phyloP scores from a whole-genome alignment of 2,113 vertebrate species.

The Microcebus murinus region DNA sequence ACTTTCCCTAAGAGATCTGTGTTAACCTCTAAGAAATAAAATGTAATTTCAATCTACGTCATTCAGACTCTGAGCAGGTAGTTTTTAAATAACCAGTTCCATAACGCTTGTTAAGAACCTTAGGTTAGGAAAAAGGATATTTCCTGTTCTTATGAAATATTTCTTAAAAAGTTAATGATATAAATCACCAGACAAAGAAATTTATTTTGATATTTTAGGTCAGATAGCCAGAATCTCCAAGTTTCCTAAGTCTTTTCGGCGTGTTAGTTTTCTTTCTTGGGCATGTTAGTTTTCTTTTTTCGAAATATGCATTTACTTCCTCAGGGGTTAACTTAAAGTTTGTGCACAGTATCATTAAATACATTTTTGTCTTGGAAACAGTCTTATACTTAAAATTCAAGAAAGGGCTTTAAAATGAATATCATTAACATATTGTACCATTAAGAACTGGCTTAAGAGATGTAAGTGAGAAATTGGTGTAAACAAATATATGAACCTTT shows the following conservation, averaged over 20 bases:
- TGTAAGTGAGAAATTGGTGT: background rate
- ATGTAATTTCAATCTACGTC: background rate
- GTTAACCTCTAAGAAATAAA: background rate
- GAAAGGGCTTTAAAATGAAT: background rate
- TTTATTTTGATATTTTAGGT: background rate
- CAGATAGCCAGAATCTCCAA: background rate
- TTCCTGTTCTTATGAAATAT: background rate
- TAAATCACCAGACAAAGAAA: background rate
- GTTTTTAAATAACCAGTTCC: background rate
- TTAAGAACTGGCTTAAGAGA: background rate
- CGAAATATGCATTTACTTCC: background rate
- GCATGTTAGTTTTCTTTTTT: background rate
- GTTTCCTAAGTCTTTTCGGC: background rate
- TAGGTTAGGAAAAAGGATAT: background rate
- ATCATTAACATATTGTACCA: background rate
- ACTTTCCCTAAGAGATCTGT: background rate
- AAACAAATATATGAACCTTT: conserved; percentile 2
- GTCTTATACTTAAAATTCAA: background rate
- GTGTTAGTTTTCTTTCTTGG: background rate
- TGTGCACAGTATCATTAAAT: background rate
- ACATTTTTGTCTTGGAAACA: background rate
- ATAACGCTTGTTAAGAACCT: background rate
- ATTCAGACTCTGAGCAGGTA: background rate
- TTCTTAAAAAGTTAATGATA: background rate
- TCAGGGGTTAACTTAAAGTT: background rate